phyloP scores from a whole-genome alignment of 2,113 vertebrate species.

The Oreochromis spilurus region DNA sequence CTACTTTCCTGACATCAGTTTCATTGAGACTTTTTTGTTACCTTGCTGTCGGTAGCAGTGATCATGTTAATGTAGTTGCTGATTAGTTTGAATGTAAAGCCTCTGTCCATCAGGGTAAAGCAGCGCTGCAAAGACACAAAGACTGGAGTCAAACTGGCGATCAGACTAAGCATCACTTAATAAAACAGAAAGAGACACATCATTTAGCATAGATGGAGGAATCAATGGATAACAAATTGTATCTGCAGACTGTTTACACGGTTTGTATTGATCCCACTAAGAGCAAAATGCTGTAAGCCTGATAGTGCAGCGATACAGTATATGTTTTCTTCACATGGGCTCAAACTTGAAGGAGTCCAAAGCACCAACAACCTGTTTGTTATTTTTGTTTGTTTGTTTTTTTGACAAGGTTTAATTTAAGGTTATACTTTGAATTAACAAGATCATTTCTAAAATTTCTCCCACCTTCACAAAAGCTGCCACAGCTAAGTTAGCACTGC shows the following conservation, averaged over 20 bases:
- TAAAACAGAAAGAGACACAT: background rate
- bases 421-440: background rate
- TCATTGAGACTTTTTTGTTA: slow-evolving; percentile 43
- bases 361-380: background rate
- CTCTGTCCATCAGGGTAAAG: slow-evolving; percentile 95
- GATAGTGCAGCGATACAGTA: background rate
- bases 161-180: background rate
- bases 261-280: background rate
- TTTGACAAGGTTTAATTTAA: background rate
- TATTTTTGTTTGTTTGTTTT: fast-evolving
- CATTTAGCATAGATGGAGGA: background rate
- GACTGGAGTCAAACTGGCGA: background rate
- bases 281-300: background rate
- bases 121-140: slow-evolving; percentile 77
- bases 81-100: slow-evolving; percentile 90
- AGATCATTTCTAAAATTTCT: background rate
- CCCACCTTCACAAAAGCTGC: slow-evolving; percentile 91
- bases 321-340: background rate
- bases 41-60: slow-evolving; percentile 87
- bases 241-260: background rate
- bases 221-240: background rate
- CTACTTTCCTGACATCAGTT: background rate
- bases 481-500: slow-evolving; percentile 84
- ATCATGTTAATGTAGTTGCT: slow-evolving; percentile 93
- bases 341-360: background rate